phyloP scores from a whole-genome alignment of 2,888 invertebrate species.

The Carcina quercana region DNA sequence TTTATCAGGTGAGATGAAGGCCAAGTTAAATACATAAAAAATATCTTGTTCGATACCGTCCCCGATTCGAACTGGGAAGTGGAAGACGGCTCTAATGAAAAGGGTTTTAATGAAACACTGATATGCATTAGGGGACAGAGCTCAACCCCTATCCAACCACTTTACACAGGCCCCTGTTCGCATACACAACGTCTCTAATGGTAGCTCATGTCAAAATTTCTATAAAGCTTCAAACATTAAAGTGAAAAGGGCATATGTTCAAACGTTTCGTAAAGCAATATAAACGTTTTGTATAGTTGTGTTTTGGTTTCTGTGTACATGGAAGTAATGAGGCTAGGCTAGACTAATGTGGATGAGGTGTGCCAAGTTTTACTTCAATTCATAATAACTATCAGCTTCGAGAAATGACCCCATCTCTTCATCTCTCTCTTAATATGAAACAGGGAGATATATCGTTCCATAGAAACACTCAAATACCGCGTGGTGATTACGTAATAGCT shows the following conservation, averaged over 20 bases:
- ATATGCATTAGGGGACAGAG: slow-evolving; percentile 29
- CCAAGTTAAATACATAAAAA: too few species aligned
- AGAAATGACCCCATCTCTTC: too few species aligned
- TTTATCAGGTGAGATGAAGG: too few species aligned
- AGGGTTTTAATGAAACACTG: slow-evolving; percentile 51
- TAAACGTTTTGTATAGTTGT: slow-evolving; percentile 5
- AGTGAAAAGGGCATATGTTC: slow-evolving; percentile 13
- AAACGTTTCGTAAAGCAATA: neutral
- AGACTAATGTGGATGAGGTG: slow-evolving; percentile 16
- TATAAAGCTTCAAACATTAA: neutral
- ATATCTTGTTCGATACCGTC: too few species aligned
- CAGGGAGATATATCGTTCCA: too few species aligned
- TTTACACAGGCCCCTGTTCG: slow-evolving; percentile 17
- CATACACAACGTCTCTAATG: neutral
- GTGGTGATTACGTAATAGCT: too few species aligned
- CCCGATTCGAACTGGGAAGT: too few species aligned
- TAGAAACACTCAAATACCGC: too few species aligned
- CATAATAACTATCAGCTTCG: too few species aligned
- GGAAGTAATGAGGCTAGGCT: too few species aligned
- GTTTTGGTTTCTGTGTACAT: slow-evolving; percentile 21
- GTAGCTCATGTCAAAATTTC: neutral
- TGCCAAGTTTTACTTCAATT: too few species aligned
- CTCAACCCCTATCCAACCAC: slow-evolving; percentile 26
- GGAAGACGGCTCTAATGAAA: slow-evolving; percentile 46
- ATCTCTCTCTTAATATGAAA: too few species aligned